phyloP scores from a whole-genome alignment of 2,113 vertebrate genomes.

The Tautogolabrus adspersus region DNA sequence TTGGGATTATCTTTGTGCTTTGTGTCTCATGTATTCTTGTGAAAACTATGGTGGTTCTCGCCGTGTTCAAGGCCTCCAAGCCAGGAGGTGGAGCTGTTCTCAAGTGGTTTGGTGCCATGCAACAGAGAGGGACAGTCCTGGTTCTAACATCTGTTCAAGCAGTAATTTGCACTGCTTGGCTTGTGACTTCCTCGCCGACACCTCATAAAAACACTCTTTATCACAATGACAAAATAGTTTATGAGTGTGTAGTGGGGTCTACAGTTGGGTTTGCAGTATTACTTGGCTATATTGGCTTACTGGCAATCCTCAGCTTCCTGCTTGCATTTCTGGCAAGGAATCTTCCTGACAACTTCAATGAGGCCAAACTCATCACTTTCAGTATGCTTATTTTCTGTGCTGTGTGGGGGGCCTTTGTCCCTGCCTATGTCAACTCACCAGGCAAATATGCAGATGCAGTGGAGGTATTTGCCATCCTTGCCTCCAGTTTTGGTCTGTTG shows the following conservation, averaged over 20 bases:
- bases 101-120: conserved; percentile 70
- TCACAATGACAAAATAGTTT: conserved; percentile 52
- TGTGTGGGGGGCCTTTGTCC: conserved; percentile 79
- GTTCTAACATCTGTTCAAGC: conserved; percentile 71
- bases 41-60: conserved; percentile 1
- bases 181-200: conserved; percentile 10
- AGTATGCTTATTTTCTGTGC: conserved; percentile 84
- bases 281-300: conserved; percentile 75
- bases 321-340: conserved; percentile 34
- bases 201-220: not conserved
- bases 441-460: conserved; percentile 81
- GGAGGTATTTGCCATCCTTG: conserved; percentile 81
- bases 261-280: conserved; percentile 77
- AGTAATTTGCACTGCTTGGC: conserved; percentile 76
- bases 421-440: conserved; percentile 79
- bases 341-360: conserved; percentile 51
- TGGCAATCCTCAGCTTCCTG: conserved; percentile 59
- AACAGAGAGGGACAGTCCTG: conserved; percentile 77
- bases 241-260: conserved; percentile 78
- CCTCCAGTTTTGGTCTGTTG: conserved; percentile 81
- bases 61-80: not conserved
- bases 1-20: conserved; percentile 62
- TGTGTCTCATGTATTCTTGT: conserved; percentile 2
- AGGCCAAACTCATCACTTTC: conserved; percentile 78
- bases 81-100: conserved; percentile 23